A percentile compares a stretch with the other conserved stretches of the same genome.
phyloP scores from a whole-genome alignment of 2,888 invertebrate species.

The Rhabditoides inermis region DNA sequence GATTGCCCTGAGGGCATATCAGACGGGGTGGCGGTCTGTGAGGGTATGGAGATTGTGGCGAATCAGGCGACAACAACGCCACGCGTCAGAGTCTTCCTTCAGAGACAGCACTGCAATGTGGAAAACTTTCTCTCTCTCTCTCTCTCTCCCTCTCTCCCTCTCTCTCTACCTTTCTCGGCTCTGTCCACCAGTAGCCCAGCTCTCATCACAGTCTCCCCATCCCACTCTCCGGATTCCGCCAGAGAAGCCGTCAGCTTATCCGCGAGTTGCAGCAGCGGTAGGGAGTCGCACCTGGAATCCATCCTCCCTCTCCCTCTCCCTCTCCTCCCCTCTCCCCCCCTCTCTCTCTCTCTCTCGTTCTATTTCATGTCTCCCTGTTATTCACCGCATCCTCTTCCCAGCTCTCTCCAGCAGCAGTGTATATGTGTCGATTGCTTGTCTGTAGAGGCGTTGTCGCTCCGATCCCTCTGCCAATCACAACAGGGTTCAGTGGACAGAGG shows the following conservation, averaged over 20 bases:
- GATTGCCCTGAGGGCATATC: not conserved
- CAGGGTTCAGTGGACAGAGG: no score
- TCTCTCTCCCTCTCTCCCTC: not conserved
- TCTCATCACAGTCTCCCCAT: not conserved
- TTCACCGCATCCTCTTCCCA: conserved; percentile 5
- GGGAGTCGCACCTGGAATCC: not conserved
- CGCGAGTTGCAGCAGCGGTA: not conserved
- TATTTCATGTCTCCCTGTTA: not conserved
- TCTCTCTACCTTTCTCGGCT: not conserved
- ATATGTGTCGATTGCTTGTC: no score
- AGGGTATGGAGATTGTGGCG: not conserved
- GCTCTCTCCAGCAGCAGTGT: no score
- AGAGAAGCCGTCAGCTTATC: conserved; percentile 7
- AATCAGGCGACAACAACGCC: no score
- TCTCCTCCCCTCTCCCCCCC: no score
- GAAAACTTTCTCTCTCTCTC: conserved; percentile 4
- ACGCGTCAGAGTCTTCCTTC: no score
- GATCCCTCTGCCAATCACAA: no score
- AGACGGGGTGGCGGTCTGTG: no score
- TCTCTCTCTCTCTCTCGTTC: conserved; percentile 7
- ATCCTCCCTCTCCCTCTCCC: not conserved
- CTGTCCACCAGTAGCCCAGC: conserved; percentile 1
- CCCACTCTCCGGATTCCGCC: conserved; percentile 2
- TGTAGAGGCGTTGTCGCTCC: no score
- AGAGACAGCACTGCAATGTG: no score